phyloP scores from a whole-genome alignment of 1,140 invertebrate species.

The Conopomorpha cramerella region DNA sequence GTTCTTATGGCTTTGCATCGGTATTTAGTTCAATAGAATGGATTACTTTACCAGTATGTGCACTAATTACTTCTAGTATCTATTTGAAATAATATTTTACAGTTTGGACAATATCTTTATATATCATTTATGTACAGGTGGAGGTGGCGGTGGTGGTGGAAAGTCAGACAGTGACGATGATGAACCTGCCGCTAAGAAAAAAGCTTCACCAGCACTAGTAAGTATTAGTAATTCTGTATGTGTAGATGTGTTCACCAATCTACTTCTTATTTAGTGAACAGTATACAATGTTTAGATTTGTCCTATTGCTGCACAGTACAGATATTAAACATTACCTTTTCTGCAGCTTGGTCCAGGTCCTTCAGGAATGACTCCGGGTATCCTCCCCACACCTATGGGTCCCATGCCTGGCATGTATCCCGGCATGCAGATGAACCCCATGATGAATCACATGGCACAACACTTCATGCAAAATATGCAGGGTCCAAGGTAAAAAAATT shows the following conservation, averaged over 20 bases:
- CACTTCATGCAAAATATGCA: slow-evolving; percentile 76
- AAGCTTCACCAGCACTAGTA: slow-evolving; percentile 54
- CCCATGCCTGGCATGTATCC: slow-evolving; percentile 61
- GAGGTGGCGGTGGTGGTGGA: slow-evolving; percentile 64
- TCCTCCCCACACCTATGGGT: slow-evolving; percentile 61
- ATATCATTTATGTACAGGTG: too few relatives aligned
- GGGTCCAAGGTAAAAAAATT: slow-evolving; percentile 60
- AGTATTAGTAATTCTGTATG: too few relatives aligned
- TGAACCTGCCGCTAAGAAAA: slow-evolving; percentile 75
- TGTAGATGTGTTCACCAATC: too few relatives aligned
- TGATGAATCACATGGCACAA: slow-evolving; percentile 74
- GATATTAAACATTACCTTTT: too few relatives aligned
- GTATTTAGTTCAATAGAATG: slow-evolving; percentile 29
- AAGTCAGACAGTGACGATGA: slow-evolving; percentile 77
- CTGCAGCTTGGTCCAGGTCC: slow-evolving; percentile 60
- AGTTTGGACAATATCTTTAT: too few relatives aligned
- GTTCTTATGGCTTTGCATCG: too few relatives aligned
- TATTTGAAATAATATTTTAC: too few relatives aligned
- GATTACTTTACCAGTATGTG: too few relatives aligned
- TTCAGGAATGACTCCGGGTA: slow-evolving; percentile 52
- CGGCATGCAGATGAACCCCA: slow-evolving; percentile 61
- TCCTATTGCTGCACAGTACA: too few relatives aligned
- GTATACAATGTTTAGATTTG: too few relatives aligned
- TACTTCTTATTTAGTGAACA: too few relatives aligned
- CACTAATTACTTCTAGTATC: too few relatives aligned